These are phyloP conservation scores for Xylophagus ater DNA, from an alignment of 2,888 invertebrate species.

Conservation along the genomic window DNA sequence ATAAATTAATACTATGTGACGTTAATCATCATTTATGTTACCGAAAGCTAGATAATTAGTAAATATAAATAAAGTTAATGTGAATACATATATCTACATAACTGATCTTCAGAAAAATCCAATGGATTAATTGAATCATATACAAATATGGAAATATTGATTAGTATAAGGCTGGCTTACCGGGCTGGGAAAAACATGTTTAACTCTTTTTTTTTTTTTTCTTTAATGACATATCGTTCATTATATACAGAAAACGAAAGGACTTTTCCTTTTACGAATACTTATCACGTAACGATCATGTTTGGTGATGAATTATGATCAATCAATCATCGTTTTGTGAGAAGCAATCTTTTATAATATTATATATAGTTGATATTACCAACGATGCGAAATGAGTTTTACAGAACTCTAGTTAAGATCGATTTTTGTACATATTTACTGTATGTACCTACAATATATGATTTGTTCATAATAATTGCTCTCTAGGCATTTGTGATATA, in stretches of 20 bases:
- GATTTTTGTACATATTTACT: conserved; percentile 10
- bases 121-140: conserved; percentile 15
- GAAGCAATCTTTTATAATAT: background rate
- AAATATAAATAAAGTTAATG: too few species aligned
- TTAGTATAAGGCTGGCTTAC: conserved; percentile 6
- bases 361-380: background rate
- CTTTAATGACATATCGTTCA: background rate
- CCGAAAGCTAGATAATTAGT: too few species aligned
- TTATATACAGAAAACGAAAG: too few species aligned
- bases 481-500: conserved; percentile 17
- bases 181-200: background rate
- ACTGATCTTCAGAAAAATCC: too few species aligned
- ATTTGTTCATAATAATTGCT: conserved; percentile 18
- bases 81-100: too few species aligned
- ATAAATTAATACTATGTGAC: too few species aligned
- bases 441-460: conserved; percentile 13
- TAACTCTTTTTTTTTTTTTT: background rate
- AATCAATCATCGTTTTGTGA: conserved; percentile 17
- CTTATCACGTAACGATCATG: conserved; percentile 13
- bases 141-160: conserved; percentile 13
- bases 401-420: conserved; percentile 7
- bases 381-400: background rate
- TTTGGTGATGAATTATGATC: conserved; percentile 18
- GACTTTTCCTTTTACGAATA: too few species aligned
- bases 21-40: too few species aligned